Base-by-base conservation (phyloP, 2,797 vertebrate species). In the Bradypodion pumilum region DNA sequence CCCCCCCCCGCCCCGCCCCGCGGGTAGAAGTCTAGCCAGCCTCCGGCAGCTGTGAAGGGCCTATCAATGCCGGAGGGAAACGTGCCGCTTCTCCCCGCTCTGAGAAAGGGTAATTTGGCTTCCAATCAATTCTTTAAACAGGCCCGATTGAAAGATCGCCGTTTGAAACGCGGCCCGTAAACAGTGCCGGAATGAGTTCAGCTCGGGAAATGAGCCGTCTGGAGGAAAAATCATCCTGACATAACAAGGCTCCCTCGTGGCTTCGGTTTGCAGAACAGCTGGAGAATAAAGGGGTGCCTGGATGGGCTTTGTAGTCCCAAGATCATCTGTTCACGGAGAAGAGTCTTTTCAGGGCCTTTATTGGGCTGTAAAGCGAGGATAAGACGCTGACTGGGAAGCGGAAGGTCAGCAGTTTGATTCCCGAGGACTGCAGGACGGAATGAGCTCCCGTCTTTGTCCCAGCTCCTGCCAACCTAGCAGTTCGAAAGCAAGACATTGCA, bases 81-180 rank as follows among this genome's bases (percentile, higher is more conserved):
- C 32, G 13, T 32, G 65, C 12, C 21, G 65, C 27, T 59, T 59
- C 46, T n/a, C 46, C 63, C 42, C 16, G 0, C 29, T 6, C 68
- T 2, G 2, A 32, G 83, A 92, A 86, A 90, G 86, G 88, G 92
- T 93, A 93, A 92, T 93, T 93, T 90, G 6, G 0, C 86, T 85
- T 92, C 90, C 81, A 91, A 94, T 94, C 93, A 93, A 93, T 94
- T 87, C 93, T 91, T 93, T 93, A 93, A 94, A 92, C 91, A 90
- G 0, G 0, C 91, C 87, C 91, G 92, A 93, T 94, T 93, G 93
- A 94, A 94, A 94, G 91, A 94, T 93, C 92, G 92, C 92, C 73
- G 87, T 69, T 82, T 91, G 92, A 93, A 91, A 92, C 27, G 90
- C 90, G 87, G 92, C 90, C 65, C 93, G 87, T 92, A 93, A 91